Percentiles rank a stretch among this genome's conserved stretches.
These are phyloP conservation scores for Alosa sapidissima DNA, from an alignment of 2,797 vertebrate species.

Conservation along the genomic window DNA sequence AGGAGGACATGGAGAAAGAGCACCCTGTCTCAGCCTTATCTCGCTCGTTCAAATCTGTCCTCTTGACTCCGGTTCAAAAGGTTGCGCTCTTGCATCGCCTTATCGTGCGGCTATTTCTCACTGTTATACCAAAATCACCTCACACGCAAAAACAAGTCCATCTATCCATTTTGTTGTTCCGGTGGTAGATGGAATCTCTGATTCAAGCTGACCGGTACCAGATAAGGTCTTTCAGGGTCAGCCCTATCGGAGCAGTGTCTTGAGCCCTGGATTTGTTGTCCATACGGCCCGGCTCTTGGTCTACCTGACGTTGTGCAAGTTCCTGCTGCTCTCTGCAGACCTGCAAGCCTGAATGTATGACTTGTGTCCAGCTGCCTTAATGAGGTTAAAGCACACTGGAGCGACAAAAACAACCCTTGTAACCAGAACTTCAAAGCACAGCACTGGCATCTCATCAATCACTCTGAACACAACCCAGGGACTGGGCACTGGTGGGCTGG, in stretches of 20 bases:
- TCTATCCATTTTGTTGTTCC: neutral
- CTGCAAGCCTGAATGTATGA: neutral
- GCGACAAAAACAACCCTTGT: conserved; percentile 5
- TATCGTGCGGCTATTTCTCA: neutral
- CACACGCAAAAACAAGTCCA: neutral
- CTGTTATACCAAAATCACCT: neutral
- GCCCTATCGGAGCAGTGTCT: neutral
- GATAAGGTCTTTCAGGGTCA: neutral
- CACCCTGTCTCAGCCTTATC: neutral
- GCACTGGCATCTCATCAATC: conserved; percentile 22
- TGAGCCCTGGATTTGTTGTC: neutral
- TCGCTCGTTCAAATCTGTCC: neutral
- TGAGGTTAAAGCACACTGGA: neutral
- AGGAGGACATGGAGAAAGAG: neutral
- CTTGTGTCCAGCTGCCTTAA: neutral
- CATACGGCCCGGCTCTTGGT: neutral
- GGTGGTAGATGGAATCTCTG: neutral
- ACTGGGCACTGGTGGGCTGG: neutral
- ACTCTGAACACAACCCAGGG: neutral
- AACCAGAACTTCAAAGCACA: conserved; percentile 22
- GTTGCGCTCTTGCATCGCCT: neutral
- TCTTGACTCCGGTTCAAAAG: neutral
- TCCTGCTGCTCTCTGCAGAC: neutral
- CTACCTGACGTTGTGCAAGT: neutral
- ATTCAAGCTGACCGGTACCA: neutral